Evolutionary conservation across 2,888 invertebrate species (phyloP).

Genomic region (Epicampocera succincta): DNA sequence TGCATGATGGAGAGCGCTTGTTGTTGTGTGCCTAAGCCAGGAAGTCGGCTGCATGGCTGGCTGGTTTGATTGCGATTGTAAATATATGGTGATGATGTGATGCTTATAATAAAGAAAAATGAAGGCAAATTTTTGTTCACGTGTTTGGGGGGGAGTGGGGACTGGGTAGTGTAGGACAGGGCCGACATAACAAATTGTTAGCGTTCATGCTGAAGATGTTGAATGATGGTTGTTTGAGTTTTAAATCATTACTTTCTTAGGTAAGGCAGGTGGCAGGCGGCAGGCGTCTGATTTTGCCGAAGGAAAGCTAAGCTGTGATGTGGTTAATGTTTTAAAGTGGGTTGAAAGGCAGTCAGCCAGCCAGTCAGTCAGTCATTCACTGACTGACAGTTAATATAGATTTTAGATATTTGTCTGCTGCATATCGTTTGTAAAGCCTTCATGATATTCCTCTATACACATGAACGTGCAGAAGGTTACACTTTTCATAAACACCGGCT

Average conservation of each 20-base stretch:
- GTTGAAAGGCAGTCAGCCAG: slow-evolving; percentile 22
- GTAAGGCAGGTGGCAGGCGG: slow-evolving; percentile 43
- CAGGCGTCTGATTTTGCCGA: neutral
- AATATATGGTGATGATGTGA: slow-evolving; percentile 27
- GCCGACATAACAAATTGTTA: slow-evolving; percentile 4
- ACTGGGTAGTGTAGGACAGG: neutral
- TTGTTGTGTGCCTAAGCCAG: slow-evolving; percentile 6
- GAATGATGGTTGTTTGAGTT: slow-evolving; percentile 53
- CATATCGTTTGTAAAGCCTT: slow-evolving; percentile 13
- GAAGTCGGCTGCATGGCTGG: slow-evolving; percentile 31
- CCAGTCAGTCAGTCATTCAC: slow-evolving; percentile 30
- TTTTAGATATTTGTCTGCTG: slow-evolving; percentile 12
- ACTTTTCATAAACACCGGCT: slow-evolving; percentile 20
- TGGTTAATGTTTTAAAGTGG: slow-evolving; percentile 22
- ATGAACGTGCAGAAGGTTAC: slow-evolving; percentile 15
- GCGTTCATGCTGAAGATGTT: slow-evolving; percentile 27
- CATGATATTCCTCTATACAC: neutral
- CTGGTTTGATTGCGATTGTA: slow-evolving; percentile 39
- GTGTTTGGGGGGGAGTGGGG: neutral
- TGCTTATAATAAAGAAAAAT: slow-evolving; percentile 12
- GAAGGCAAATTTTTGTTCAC: slow-evolving; percentile 11
- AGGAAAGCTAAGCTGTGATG: slow-evolving; percentile 6
- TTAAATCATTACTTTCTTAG: slow-evolving; percentile 67
- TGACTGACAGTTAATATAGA: slow-evolving; percentile 63
- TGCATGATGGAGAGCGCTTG: slow-evolving; percentile 14